These are phyloP conservation scores for Rynchops niger DNA, from an alignment of 2,113 vertebrate species.

Conservation along the genomic window DNA sequence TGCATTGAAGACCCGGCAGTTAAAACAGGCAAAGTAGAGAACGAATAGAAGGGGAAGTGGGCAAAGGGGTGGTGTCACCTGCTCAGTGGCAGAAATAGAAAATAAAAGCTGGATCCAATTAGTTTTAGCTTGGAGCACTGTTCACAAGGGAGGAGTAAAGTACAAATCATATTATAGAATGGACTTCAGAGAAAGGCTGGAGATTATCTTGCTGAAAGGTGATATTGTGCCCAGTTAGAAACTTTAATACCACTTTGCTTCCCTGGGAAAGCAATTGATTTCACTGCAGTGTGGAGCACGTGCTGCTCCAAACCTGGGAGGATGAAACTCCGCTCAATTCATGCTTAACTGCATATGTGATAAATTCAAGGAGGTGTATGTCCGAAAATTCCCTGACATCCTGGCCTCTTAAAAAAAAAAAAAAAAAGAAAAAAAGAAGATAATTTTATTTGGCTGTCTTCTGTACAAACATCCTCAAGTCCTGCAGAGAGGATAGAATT, in stretches of 20 bases:
- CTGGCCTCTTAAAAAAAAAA: not conserved
- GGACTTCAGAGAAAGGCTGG: not conserved
- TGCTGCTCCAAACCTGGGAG: not conserved
- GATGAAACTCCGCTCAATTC: not conserved
- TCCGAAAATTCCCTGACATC: not conserved
- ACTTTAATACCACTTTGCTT: not conserved
- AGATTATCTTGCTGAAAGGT: not conserved
- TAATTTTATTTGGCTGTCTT: not conserved
- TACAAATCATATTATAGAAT: not conserved
- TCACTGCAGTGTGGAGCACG: not conserved
- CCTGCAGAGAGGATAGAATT: not conserved
- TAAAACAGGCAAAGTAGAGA: not conserved
- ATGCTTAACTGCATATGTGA: not conserved
- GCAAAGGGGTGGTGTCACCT: not conserved
- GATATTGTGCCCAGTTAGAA: not conserved
- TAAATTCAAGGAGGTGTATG: not conserved
- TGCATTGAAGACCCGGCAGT: not conserved
- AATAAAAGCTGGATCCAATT: not conserved
- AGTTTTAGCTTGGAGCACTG: not conserved
- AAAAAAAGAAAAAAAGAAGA: not conserved
- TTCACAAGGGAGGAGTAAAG: not conserved
- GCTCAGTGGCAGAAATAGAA: not conserved
- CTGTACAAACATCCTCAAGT: not conserved
- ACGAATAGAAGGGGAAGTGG: not conserved
- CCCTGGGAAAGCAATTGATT: not conserved